Base-by-base conservation (phyloP, 2,113 vertebrate species). In the Lepus americanus region DNA sequence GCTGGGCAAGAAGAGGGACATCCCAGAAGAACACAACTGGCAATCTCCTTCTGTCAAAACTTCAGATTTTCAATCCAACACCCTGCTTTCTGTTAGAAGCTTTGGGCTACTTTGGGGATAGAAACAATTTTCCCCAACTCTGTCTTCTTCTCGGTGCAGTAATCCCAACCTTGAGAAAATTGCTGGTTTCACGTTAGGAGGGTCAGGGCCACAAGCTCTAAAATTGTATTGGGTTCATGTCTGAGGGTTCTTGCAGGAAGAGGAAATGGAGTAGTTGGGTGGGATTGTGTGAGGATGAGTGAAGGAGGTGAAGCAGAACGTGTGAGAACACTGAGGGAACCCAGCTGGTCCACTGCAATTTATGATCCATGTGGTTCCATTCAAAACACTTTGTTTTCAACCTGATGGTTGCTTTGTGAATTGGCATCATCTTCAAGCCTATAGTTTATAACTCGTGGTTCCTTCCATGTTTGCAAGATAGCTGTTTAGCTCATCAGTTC, bases 331-430 rank as follows among this genome's bases (percentile, higher is more conserved):
- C 66, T 81, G 0, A 84, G 81, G 77, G 53, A 90, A 81, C 39
- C 19, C 27, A 61, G 77, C 63, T 82, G 36, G 85, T 92, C 89
- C 16, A 27, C 72, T 90, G 61, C 25, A 90, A 89, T 94, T 88
- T 96, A 87, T 90, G 86, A 94, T 81, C 70, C 81, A 80, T 95
- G 44, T 12, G 20, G 31, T 80, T 78, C 80, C 94, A 25, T 94
- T 93, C 74, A 87, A 86, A 91, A 79, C 33, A 53, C 66, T 53
- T 14, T 33, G 8, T 74, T 64, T 33, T 67, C 6, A 3, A 8
- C 13, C 53, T 76, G 25, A 73, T 95, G 31, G 6, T 64, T 86
- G 33, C 31, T 81, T 89, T 36, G 31, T 86, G 76, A 33, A 39
- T 69, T 87, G 13, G 23, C 61, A 51, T 73, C 25, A 4, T 90